phyloP scores from a whole-genome alignment of 2,888 invertebrate species.

The Cosmia trapezina region DNA sequence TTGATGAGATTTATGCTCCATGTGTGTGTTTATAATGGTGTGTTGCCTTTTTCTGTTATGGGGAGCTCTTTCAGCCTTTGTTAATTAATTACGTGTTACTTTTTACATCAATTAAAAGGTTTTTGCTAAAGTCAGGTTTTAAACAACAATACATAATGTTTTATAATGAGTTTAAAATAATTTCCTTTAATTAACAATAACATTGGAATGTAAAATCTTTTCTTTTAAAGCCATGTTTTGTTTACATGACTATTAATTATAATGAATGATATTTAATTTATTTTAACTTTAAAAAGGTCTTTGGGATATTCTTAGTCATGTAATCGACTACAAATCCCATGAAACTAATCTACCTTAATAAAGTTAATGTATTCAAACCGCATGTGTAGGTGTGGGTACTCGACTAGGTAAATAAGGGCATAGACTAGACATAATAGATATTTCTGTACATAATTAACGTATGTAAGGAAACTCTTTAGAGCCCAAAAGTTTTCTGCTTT shows the following conservation, averaged over 20 bases:
- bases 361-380: constrained; percentile 12
- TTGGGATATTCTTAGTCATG: not conserved
- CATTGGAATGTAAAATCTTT: not conserved
- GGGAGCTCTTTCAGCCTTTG: not conserved
- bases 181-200: not conserved
- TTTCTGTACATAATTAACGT: not conserved
- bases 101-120: not conserved
- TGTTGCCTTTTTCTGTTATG: constrained; percentile 14
- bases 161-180: constrained; percentile 1
- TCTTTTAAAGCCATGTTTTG: not conserved
- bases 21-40: constrained; percentile 22
- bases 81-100: constrained; percentile 18
- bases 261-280: not conserved
- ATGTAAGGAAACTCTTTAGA: not conserved
- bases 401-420: constrained; percentile 5
- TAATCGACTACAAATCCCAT: not conserved
- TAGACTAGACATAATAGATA: not conserved
- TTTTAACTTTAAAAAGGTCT: not conserved
- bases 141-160: not conserved
- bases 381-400: not conserved
- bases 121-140: constrained; percentile 2
- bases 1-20: constrained; percentile 1
- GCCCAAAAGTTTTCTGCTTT: not conserved
- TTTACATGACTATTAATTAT: not conserved
- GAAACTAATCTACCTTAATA: not conserved